Percentiles rank a stretch among this genome's conserved stretches.
Evolutionary conservation across 2,888 invertebrate genomes (phyloP).

Genomic region (Poecilus cupreus): DNA sequence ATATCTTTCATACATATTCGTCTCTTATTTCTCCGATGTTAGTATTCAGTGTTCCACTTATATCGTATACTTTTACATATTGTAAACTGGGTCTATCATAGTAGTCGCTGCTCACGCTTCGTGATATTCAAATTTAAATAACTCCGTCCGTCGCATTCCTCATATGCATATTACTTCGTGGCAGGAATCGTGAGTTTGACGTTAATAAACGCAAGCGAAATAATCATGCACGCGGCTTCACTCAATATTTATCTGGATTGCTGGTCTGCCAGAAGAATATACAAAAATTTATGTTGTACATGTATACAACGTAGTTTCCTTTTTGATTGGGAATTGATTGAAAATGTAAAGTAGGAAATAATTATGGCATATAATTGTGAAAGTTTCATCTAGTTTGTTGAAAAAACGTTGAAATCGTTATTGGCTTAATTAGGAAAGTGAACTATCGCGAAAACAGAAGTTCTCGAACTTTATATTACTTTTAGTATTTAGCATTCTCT

Average conservation of each 20-base stretch:
- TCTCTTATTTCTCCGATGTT: too few relatives aligned
- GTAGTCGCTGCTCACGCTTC: background rate
- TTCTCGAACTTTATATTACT: background rate
- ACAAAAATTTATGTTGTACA: background rate
- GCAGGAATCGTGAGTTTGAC: background rate
- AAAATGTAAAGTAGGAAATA: conserved; percentile 9
- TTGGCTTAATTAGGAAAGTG: conserved; percentile 32
- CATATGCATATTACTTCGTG: conserved; percentile 3
- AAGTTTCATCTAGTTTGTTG: conserved; percentile 6
- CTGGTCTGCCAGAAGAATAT: background rate
- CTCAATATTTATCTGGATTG: background rate
- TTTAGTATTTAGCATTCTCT: background rate
- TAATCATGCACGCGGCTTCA: background rate
- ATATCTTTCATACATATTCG: too few relatives aligned
- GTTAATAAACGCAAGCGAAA: background rate
- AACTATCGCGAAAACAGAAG: conserved; percentile 13
- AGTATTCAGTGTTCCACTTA: conserved; percentile 18
- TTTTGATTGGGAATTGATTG: conserved; percentile 22
- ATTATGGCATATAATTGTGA: conserved; percentile 14
- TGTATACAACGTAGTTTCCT: background rate
- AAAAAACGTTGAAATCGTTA: conserved; percentile 5
- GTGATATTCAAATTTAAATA: conserved; percentile 25
- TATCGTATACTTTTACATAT: conserved; percentile 3
- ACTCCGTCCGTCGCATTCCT: conserved; percentile 3
- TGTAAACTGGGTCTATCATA: conserved; percentile 27